Evolutionary conservation across 2,113 vertebrate genomes (phyloP).

Genomic region (Dicerorhinus sumatrensis): DNA sequence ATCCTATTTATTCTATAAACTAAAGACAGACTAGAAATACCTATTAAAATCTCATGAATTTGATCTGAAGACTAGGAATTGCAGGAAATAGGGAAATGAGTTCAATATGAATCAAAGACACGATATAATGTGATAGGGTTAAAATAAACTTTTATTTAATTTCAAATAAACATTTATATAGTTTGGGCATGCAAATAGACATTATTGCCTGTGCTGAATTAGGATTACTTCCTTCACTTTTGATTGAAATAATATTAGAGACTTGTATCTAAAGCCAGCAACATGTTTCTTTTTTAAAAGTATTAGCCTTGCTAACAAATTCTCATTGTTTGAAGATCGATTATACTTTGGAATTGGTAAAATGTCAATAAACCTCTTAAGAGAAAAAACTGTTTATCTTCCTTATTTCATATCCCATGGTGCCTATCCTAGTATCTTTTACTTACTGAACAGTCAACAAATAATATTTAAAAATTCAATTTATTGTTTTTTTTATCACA

Average conservation of each 20-base stretch:
- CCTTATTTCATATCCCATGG: neutral
- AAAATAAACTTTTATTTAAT: constrained; percentile 31
- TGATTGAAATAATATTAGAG: neutral
- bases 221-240: neutral
- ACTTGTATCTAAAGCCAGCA: neutral
- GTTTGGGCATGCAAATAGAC: neutral
- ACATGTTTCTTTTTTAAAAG: neutral
- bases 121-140: neutral
- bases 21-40: neutral
- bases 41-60: neutral
- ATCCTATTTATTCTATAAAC: neutral
- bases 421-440: neutral
- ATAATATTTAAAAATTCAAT: neutral
- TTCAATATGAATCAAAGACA: neutral
- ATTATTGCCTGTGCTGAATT: neutral
- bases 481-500: neutral
- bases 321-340: constrained; percentile 2
- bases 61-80: constrained; percentile 11
- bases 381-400: neutral
- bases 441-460: neutral
- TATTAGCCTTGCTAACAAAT: neutral
- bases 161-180: constrained; percentile 21
- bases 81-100: neutral
- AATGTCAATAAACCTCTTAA: neutral
- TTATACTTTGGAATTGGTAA: neutral